Evolutionary conservation across 2,888 invertebrate genomes (phyloP).

Genomic region (Junonia oenone): DNA sequence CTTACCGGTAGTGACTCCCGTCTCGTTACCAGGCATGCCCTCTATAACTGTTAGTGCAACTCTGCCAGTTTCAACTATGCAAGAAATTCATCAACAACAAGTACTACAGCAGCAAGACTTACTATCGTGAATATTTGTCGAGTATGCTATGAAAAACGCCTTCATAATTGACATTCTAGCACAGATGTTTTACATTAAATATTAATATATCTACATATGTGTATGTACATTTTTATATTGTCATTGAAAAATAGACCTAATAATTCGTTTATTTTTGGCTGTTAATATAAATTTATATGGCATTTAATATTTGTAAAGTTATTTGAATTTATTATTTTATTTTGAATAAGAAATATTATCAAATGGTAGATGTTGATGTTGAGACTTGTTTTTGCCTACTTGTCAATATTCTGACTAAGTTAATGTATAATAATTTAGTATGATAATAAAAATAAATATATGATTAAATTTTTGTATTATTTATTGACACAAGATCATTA

Average conservation of each 20-base stretch:
- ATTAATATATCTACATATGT: not conserved
- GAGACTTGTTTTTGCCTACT: constrained; percentile 6
- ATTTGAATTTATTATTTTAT: constrained; percentile 1
- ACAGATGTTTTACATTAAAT: constrained; percentile 10
- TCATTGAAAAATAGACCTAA: constrained; percentile 1
- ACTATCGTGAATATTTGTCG: constrained; percentile 48
- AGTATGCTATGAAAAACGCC: constrained; percentile 10
- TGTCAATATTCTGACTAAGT: constrained; percentile 15
- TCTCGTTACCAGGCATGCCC: constrained; percentile 88
- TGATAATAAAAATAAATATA: constrained; percentile 16
- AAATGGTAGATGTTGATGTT: constrained; percentile 5
- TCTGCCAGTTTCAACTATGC: constrained; percentile 81
- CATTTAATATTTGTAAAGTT: constrained; percentile 24
- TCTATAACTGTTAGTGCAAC: constrained; percentile 88
- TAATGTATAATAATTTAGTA: constrained; percentile 16
- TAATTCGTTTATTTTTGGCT: constrained; percentile 16
- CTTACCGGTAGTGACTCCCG: constrained; percentile 82
- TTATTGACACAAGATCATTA: constrained; percentile 1
- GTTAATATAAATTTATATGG: constrained; percentile 20
- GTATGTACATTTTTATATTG: constrained; percentile 11
- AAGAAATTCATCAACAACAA: constrained; percentile 73
- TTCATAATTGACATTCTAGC: constrained; percentile 12
- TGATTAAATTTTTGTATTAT: constrained; percentile 11
- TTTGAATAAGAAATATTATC: not conserved
- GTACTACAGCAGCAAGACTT: constrained; percentile 64